Evolutionary conservation across 2,888 invertebrate species (phyloP).

Genomic region (Junonia oenone): DNA sequence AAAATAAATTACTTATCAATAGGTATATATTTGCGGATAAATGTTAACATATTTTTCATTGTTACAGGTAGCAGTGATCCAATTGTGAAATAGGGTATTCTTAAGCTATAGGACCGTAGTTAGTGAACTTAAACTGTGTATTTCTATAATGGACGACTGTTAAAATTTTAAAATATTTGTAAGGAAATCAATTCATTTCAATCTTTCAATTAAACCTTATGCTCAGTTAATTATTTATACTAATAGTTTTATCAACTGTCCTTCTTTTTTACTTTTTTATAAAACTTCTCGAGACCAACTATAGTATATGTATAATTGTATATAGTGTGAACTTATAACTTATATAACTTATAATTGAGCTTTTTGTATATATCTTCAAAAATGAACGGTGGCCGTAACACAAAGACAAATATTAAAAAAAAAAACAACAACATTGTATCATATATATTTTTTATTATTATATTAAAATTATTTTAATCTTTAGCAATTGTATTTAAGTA

Average conservation of each 20-base stretch:
- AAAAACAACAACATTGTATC: too few species aligned
- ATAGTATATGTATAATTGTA: too few species aligned
- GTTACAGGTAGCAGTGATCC: conserved; percentile 57
- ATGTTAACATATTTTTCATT: conserved; percentile 13
- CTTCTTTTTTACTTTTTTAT: background rate
- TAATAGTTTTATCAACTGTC: background rate
- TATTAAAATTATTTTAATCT: too few species aligned
- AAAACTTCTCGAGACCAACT: background rate
- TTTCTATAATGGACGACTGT: conserved; percentile 18
- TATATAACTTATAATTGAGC: too few species aligned
- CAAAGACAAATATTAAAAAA: too few species aligned
- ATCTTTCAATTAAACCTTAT: too few species aligned
- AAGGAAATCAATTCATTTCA: background rate
- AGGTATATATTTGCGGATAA: background rate
- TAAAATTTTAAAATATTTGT: conserved; percentile 17
- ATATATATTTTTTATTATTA: too few species aligned
- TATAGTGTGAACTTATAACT: too few species aligned
- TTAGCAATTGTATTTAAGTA: too few species aligned
- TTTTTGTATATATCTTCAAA: background rate
- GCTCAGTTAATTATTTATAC: too few species aligned
- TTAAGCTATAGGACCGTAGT: conserved; percentile 19
- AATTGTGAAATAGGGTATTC: conserved; percentile 38
- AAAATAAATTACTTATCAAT: too few species aligned
- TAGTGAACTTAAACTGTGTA: conserved; percentile 20
- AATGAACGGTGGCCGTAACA: background rate